Conservation (phyloP, 2,113 vertebrate genomes). For the Xiphophorus maculatus region DNA sequence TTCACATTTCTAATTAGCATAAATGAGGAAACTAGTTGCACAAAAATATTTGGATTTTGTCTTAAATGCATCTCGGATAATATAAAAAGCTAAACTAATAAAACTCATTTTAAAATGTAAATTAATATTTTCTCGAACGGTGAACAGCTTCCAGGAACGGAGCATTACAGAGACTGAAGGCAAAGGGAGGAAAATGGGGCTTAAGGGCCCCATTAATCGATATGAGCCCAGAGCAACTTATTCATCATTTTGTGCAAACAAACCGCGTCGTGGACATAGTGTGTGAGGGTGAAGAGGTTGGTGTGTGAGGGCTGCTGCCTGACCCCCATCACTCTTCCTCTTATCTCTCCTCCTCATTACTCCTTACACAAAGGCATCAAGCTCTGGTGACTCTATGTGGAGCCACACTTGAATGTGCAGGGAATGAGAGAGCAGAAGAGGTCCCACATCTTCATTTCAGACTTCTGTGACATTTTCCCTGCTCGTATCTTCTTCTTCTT, state of each 20-base stretch:
- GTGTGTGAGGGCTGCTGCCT: conserved; percentile 63
- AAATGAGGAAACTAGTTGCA: background rate
- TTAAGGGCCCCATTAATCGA: conserved; percentile 78
- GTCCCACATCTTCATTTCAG: conserved; percentile 58
- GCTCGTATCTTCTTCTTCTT: background rate
- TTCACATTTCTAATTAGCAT: no score
- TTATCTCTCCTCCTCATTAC: conserved; percentile 78
- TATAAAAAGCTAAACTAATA: conserved; percentile 20
- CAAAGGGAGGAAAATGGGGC: conserved; percentile 65
- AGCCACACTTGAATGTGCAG: conserved; percentile 24
- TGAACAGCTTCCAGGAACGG: conserved; percentile 34
- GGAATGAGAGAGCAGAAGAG: conserved; percentile 49
- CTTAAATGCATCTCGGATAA: background rate
- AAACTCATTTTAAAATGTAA: conserved; percentile 60
- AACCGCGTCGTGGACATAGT: conserved; percentile 68
- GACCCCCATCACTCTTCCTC: conserved; percentile 78
- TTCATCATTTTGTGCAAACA: conserved; percentile 86
- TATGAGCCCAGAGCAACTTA: conserved; percentile 85
- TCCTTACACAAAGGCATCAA: conserved; percentile 53
- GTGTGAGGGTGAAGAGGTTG: conserved; percentile 42
- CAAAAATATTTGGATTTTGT: background rate
- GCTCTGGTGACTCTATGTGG: conserved; percentile 46
- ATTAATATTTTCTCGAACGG: conserved; percentile 52
- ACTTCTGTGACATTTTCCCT: conserved; percentile 35
- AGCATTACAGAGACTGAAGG: conserved; percentile 70